These are phyloP conservation scores for Bombus pyrosoma DNA, from an alignment of 1,140 invertebrate species.

Conservation along the genomic window DNA sequence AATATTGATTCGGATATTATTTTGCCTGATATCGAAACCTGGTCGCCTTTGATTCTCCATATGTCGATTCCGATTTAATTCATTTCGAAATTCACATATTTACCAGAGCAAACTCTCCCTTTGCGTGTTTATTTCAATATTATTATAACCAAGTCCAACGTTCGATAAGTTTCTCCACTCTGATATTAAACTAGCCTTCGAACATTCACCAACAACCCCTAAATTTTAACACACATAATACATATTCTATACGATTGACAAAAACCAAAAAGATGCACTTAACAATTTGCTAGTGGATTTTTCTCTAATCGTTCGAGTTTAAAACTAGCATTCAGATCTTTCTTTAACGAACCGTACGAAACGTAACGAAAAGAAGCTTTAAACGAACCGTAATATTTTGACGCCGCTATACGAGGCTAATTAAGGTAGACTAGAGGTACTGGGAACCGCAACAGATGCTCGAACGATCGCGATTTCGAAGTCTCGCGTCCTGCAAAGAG, in stretches of 20 bases:
- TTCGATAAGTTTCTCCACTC: not conserved
- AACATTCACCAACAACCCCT: not conserved
- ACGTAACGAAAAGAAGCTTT: not conserved
- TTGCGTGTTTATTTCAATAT: not conserved
- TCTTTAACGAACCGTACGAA: no score
- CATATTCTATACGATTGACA: not conserved
- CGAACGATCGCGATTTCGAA: slow-evolving; percentile 48
- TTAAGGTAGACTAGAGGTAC: slow-evolving; percentile 60
- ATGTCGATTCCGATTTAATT: not conserved
- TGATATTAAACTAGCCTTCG: not conserved
- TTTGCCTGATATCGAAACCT: no score
- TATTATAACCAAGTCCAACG: not conserved
- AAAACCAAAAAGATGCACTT: not conserved
- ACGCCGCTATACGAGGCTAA: slow-evolving; percentile 60
- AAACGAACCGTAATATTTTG: slow-evolving; percentile 54
- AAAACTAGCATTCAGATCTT: slow-evolving; percentile 42
- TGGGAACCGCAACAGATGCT: slow-evolving; percentile 70
- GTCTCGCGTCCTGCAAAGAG: not conserved
- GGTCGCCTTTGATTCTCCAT: not conserved
- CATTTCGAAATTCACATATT: not conserved
- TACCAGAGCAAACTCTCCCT: not conserved
- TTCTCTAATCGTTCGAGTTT: slow-evolving; percentile 22
- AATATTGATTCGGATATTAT: no score
- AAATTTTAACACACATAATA: not conserved
- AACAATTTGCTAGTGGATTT: no score